phyloP scores from a whole-genome alignment of 2,797 vertebrate genomes.

The Craterocephalus amniculus region DNA sequence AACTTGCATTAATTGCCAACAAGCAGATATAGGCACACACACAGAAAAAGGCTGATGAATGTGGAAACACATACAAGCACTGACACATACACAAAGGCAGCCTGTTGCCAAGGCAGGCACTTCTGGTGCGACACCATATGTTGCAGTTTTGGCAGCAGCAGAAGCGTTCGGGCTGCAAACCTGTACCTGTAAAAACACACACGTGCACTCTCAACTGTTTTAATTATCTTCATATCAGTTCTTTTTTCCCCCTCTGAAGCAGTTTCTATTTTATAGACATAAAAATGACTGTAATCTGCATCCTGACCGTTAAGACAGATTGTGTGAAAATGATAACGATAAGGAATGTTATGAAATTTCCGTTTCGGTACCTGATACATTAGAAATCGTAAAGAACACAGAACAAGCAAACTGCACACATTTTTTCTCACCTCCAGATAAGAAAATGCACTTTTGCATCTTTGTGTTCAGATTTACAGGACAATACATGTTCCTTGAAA shows the following conservation, averaged over 20 bases:
- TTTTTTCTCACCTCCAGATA: no score
- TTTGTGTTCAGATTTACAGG: not conserved
- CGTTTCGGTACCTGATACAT: not conserved
- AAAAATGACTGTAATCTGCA: not conserved
- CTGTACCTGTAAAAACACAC: not conserved
- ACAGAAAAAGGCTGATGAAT: slow-evolving; percentile 6
- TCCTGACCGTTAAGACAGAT: not conserved
- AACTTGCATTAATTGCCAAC: not conserved
- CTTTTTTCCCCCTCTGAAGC: not conserved
- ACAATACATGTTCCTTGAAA: not conserved
- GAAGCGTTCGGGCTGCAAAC: slow-evolving; percentile 22
- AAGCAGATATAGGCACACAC: slow-evolving; percentile 16
- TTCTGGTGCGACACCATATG: slow-evolving; percentile 57
- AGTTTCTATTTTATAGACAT: not conserved
- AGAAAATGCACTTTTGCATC: no score
- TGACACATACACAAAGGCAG: slow-evolving; percentile 26
- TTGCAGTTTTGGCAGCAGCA: slow-evolving; percentile 25
- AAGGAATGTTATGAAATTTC: not conserved
- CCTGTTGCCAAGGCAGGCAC: slow-evolving; percentile 37
- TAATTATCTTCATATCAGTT: not conserved
- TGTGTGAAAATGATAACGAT: not conserved
- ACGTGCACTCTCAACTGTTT: not conserved
- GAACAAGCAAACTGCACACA: no score
- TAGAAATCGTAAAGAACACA: not conserved
- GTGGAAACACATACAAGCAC: slow-evolving; percentile 19